Percentiles rank a stretch among this genome's conserved stretches.
Conservation (phyloP, 2,113 vertebrate genomes). For the Plotosus lineatus region DNA sequence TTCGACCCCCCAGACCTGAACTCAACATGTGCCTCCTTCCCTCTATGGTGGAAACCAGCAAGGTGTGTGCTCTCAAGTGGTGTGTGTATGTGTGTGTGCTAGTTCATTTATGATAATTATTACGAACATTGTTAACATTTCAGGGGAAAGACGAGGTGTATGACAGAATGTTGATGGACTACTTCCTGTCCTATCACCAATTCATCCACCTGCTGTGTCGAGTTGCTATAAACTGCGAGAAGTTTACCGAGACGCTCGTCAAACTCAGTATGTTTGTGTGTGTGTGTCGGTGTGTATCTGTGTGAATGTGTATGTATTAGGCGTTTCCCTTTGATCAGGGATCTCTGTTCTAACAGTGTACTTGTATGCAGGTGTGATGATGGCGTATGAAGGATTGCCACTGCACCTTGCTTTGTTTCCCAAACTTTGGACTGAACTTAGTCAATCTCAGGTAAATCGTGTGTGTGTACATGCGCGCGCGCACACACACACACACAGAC, state of each 20-base stretch:
- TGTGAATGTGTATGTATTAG: neutral
- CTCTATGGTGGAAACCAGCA: constrained; percentile 98
- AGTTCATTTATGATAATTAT: neutral
- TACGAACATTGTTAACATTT: constrained; percentile 41
- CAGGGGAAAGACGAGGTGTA: constrained; percentile 99
- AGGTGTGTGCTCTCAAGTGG: constrained; percentile 82
- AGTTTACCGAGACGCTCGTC: constrained; percentile 97
- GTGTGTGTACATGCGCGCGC: neutral
- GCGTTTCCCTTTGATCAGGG: neutral
- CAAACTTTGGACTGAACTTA: constrained; percentile 97
- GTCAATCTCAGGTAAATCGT: constrained; percentile 87
- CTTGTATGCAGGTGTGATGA: constrained; percentile 84
- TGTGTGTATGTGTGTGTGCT: neutral
- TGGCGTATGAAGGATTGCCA: constrained; percentile 96
- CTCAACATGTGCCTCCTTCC: constrained; percentile 99
- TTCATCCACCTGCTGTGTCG: constrained; percentile 98
- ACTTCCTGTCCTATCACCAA: constrained; percentile 98
- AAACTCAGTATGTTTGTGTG: constrained; percentile 87
- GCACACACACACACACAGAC: neutral
- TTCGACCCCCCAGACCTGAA: constrained; percentile 93
- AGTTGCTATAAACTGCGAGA: constrained; percentile 99
- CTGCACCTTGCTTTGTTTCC: constrained; percentile 94
- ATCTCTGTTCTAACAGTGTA: constrained; percentile 2
- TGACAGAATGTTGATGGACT: constrained; percentile 97
- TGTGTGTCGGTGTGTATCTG: constrained; percentile 52